phyloP scores from a whole-genome alignment of 2,888 invertebrate genomes.

The Ochlodes sylvanus region DNA sequence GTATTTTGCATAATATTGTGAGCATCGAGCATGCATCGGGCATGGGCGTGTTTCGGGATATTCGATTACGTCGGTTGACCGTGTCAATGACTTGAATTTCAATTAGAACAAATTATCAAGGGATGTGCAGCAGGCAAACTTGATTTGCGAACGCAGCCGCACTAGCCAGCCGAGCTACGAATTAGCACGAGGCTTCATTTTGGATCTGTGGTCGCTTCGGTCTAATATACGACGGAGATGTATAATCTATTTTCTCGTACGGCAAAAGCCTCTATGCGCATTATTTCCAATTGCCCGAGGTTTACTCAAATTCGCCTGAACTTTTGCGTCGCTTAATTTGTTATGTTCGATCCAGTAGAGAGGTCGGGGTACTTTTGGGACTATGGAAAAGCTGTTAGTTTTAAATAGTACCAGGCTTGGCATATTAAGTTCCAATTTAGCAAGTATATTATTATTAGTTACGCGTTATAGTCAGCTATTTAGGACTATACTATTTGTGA shows the following conservation, averaged over 20 bases:
- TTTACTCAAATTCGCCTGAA: conserved; percentile 26
- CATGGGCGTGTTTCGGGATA: conserved; percentile 66
- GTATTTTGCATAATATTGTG: conserved; percentile 19
- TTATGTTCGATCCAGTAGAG: not conserved
- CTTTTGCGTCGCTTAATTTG: conserved; percentile 20
- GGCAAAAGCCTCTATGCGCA: conserved; percentile 43
- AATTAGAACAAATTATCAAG: conserved; percentile 87
- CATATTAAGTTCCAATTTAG: no score
- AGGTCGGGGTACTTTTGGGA: not conserved
- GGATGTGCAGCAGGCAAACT: conserved; percentile 76
- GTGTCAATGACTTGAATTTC: conserved; percentile 89
- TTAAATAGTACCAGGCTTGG: not conserved
- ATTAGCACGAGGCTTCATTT: conserved; percentile 47
- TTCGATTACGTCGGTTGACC: conserved; percentile 84
- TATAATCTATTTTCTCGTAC: conserved; percentile 49
- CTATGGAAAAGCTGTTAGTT: not conserved
- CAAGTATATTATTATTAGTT: no score
- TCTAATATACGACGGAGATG: conserved; percentile 48
- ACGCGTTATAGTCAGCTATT: no score
- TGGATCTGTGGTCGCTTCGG: conserved; percentile 47
- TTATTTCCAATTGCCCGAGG: conserved; percentile 40
- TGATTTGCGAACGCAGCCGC: conserved; percentile 77
- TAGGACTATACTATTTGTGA: no score
- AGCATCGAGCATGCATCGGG: conserved; percentile 41
- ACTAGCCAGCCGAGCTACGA: conserved; percentile 47